Evolutionary conservation across 1,140 invertebrate genomes (phyloP), one percentile per base, ranked within the genome.

Genomic region (Drosophila nebulosa): DNA sequence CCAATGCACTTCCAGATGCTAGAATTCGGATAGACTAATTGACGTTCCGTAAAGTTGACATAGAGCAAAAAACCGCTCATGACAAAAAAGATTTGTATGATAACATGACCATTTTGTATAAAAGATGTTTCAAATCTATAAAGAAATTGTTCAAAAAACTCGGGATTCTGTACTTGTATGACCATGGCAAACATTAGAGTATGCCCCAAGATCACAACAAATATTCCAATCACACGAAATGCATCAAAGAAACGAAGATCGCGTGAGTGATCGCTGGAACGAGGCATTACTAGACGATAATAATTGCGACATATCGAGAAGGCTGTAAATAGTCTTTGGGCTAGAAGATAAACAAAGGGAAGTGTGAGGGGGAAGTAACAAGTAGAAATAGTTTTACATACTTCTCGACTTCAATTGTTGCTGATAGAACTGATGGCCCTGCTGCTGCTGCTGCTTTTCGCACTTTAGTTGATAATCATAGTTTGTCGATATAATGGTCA

Each of bases 21-120:
- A 0, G 90, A 62, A 3, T 50, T 50, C 0, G 52, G 30, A 4
- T 55, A 51, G 6, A 91, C 53, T 24, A 35, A 81, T 76, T 74
- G 83, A 74, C 10, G 91, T 22, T 88, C 16, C 7, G 67, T 74
- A 55, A 93, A 92, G 60, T 93, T 93, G 57, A 93, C 92, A 5
- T 92, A 92, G 6, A 93, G 78, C 3, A 94, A 77, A 72, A 93
- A 93, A 7, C 91, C 91, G 55, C 93, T 93, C 85, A 94, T 93
- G 0, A 92, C 88, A 67, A 94, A 93, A 83, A 93, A 94, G 2
- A 93, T 92, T 66, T 93, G 92, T 7, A 93, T 92, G 3, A 93
- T 83, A 5, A 92, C 69, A 18, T 67, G 92, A 16, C 93, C 93
- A 68, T 93, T 93, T 65, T 92, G 92, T 0, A 93, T 67, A 4